These are phyloP conservation scores for Amblyjoppa proteus DNA, from an alignment of 2,888 invertebrate genomes.

Conservation along the genomic window DNA sequence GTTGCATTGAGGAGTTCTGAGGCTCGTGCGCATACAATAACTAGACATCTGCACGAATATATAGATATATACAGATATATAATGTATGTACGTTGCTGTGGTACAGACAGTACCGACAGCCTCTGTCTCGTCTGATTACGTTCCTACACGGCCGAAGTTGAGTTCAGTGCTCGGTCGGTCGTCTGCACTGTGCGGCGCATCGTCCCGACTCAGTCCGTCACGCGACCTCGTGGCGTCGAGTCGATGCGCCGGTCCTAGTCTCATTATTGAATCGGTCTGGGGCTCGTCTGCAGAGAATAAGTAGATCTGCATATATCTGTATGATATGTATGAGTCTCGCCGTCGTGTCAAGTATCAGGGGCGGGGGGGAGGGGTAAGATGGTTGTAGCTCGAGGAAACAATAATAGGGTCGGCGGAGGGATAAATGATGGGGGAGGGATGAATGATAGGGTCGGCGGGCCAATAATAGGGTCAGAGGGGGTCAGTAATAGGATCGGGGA, in stretches of 20 bases:
- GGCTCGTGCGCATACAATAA: background rate
- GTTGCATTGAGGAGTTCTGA: conserved; percentile 68
- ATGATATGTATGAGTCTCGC: no score
- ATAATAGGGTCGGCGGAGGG: no score
- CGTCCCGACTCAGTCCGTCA: conserved; percentile 73
- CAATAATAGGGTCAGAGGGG: no score
- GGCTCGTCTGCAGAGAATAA: no score
- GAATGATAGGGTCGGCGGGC: no score
- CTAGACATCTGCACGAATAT: background rate
- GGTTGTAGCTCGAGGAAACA: no score
- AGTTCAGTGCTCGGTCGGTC: conserved; percentile 35
- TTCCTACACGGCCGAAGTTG: conserved; percentile 61
- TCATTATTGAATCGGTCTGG: background rate
- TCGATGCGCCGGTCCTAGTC: conserved; percentile 51
- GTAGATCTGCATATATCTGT: no score
- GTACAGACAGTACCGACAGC: conserved; percentile 21
- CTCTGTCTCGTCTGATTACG: conserved; percentile 62
- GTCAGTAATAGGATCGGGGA: no score
- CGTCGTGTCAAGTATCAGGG: no score
- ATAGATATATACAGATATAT: no score
- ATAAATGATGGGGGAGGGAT: no score
- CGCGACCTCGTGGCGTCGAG: conserved; percentile 76
- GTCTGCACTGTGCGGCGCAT: conserved; percentile 64
- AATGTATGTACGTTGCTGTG: background rate
- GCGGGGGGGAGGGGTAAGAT: no score